Evolutionary conservation across 2,888 invertebrate species (phyloP).

Genomic region (Sipha maydis): DNA sequence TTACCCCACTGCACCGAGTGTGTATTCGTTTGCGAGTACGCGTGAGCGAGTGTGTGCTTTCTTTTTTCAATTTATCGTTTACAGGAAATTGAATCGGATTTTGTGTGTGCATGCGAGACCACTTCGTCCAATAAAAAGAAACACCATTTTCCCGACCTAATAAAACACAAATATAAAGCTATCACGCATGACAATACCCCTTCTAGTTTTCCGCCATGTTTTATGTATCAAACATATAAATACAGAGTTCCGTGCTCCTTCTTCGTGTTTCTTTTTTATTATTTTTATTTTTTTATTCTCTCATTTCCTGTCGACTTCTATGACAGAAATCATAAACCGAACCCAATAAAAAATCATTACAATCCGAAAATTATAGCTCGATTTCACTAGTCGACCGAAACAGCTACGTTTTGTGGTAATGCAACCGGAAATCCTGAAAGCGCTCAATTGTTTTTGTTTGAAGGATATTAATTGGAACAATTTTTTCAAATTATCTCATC

Average conservation of each 20-base stretch:
- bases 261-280: conserved; percentile 4
- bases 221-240: conserved; percentile 19
- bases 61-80: conserved; percentile 64
- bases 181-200: conserved; percentile 55
- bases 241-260: not conserved
- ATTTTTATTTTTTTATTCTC: conserved; percentile 23
- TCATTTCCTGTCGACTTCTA: conserved; percentile 51
- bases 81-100: conserved; percentile 64
- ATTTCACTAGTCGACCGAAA: conserved; percentile 58
- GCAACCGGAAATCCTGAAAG: conserved; percentile 46
- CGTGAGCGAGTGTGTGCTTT: not conserved
- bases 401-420: conserved; percentile 41
- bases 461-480: conserved; percentile 30
- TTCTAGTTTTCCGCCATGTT: conserved; percentile 52
- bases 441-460: not conserved
- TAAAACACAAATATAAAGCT: conserved; percentile 61
- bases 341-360: conserved; percentile 55
- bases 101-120: conserved; percentile 56
- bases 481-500: conserved; percentile 10
- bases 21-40: not conserved
- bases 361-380: conserved; percentile 33
- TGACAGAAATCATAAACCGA: conserved; percentile 39
- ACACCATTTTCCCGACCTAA: conserved; percentile 57
- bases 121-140: conserved; percentile 59
- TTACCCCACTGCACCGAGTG: not conserved